Evolutionary conservation across 2,797 vertebrate genomes (phyloP).

Genomic region (Sebastes diaconus): DNA sequence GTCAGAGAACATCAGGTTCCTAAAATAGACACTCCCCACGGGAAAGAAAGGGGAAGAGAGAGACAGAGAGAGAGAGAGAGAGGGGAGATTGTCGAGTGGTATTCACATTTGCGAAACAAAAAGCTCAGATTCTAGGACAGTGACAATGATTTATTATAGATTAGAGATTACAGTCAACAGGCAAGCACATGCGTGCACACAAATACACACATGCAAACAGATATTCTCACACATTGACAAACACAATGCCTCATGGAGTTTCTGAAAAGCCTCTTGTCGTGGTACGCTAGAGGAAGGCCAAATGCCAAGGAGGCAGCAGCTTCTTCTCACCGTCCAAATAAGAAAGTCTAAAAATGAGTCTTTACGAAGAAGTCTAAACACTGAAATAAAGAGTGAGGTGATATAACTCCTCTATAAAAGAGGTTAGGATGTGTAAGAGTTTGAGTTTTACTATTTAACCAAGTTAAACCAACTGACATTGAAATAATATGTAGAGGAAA

Average conservation of each 20-base stretch:
- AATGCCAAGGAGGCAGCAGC: slow-evolving; percentile 3
- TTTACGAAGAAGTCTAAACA: neutral
- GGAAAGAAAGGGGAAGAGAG: slow-evolving; percentile 27
- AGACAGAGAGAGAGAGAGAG: neutral
- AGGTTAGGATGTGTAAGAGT: neutral
- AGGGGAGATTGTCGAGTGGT: slow-evolving; percentile 6
- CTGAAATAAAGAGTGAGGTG: neutral
- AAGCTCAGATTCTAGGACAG: slow-evolving; percentile 52
- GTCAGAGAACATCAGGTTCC: slow-evolving; percentile 76
- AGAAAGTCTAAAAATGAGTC: neutral
- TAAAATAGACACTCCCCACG: slow-evolving; percentile 71
- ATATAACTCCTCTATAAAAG: neutral
- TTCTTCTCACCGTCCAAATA: neutral
- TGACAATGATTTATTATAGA: slow-evolving; percentile 69
- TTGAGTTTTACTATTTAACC: neutral
- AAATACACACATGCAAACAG: neutral
- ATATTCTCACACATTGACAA: neutral
- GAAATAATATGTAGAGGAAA: neutral
- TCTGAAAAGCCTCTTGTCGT: slow-evolving; percentile 21
- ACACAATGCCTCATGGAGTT: neutral
- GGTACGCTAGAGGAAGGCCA: neutral
- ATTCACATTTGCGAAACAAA: slow-evolving; percentile 58
- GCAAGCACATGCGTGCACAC: neutral
- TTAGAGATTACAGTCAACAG: slow-evolving; percentile 53
- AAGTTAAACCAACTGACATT: neutral